Evolutionary conservation across 2,113 vertebrate species (phyloP), one percentile per base, ranked within the genome.

Genomic region (Lamprologus callipterus): DNA sequence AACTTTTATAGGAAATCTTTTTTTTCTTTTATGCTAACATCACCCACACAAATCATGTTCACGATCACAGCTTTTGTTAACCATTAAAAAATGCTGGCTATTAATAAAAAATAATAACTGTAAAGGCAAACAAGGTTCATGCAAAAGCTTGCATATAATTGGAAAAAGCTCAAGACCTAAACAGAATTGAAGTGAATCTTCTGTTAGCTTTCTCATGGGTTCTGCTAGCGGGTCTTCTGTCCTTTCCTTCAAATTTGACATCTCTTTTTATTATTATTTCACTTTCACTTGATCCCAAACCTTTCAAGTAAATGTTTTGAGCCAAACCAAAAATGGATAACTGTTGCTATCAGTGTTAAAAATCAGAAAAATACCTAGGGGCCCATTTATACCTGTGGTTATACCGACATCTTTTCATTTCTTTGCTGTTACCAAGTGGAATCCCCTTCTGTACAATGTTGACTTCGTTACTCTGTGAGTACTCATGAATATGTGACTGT

Each of bases 221-320:
- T 93, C 78, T 93, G 80, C 87, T 90, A 26, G 57, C 42, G 92
- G 93, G 82, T 94, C 93, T 96, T 85, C 94, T 95, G 6, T 94
- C 85, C 90, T 92, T 70, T 90, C 23, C 81, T 87, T 84, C 17
- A 2, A 19, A 78, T 49, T 78, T 49, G 70, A 31, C 26, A n/a
- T 49, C 70, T 78, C 42, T 13, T 9, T 40, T 17, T 60, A 11
- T 57, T 57, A 7, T 73, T 37, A 3, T 80, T 75, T 26, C 21
- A 73, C 47, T 49, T 75, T 49, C 42, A 31, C 23, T 49, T 49
- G 70, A 75, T 75, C 14, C 9, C 40, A 75, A 5, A 75, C 6
- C 70, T 75, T 75, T 49, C 16, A 11, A 75, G 6, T 49, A 0
- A 5, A 17, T 9, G 0, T 21, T 31, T 0, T 23, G 28, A 51